Evolutionary conservation across 2,888 invertebrate genomes (phyloP).

Genomic region (Drosophila flavopinicola): DNA sequence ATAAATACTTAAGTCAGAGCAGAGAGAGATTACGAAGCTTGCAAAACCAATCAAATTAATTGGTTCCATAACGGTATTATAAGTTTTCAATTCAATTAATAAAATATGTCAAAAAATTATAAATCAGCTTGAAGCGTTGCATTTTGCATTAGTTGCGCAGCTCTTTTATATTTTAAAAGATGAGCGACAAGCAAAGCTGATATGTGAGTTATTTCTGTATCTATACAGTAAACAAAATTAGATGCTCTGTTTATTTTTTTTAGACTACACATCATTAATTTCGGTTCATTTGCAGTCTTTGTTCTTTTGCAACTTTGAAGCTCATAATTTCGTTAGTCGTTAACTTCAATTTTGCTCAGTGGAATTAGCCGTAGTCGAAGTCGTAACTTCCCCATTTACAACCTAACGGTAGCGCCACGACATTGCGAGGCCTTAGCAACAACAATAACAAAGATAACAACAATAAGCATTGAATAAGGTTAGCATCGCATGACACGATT

Average conservation of each 20-base stretch:
- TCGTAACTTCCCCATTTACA: conserved; percentile 63
- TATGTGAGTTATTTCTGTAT: neutral
- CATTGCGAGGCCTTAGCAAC: conserved; percentile 57
- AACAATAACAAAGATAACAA: conserved; percentile 30
- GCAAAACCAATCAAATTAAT: neutral
- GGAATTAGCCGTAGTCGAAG: conserved; percentile 40
- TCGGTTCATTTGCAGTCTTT: conserved; percentile 13
- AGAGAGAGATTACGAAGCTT: neutral
- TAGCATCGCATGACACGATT: conserved; percentile 52
- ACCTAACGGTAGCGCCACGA: conserved; percentile 69
- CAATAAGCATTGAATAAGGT: conserved; percentile 72
- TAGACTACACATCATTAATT: conserved; percentile 13
- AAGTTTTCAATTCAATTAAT: conserved; percentile 1
- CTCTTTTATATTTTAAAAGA: neutral
- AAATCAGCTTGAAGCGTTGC: neutral
- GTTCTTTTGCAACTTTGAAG: conserved; percentile 10
- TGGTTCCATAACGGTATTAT: neutral
- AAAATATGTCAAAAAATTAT: neutral
- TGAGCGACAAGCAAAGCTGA: neutral
- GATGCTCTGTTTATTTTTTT: no score
- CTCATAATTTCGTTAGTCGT: neutral
- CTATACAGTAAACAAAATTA: no score
- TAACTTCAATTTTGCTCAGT: conserved; percentile 36
- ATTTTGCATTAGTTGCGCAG: neutral
- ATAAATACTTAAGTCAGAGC: neutral